Evolutionary conservation across 2,113 vertebrate genomes (phyloP).

Genomic region (Oreochromis aureus): DNA sequence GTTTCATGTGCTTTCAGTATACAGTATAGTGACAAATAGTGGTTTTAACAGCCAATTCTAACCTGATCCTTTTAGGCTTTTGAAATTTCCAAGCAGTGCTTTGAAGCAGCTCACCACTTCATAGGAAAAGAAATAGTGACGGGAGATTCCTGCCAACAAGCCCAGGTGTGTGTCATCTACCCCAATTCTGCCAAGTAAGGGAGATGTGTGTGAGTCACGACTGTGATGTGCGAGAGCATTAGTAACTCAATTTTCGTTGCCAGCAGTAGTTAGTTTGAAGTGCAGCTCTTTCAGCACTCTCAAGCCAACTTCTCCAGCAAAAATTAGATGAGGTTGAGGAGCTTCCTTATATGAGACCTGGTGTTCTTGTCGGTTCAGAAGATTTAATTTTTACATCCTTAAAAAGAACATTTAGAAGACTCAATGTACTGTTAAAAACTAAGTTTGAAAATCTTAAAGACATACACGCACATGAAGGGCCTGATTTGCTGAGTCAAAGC

Average conservation of each 20-base stretch:
- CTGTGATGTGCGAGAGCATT: not conserved
- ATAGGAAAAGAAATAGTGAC: not conserved
- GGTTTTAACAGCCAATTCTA: not conserved
- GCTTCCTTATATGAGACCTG: not conserved
- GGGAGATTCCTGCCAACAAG: not conserved
- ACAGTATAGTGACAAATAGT: not conserved
- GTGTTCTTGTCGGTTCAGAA: not conserved
- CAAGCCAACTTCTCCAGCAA: not conserved
- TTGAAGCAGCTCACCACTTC: not conserved
- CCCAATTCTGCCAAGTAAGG: not conserved
- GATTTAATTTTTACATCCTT: not conserved
- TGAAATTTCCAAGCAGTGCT: not conserved
- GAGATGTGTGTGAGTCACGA: not conserved
- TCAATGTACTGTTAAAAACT: not conserved
- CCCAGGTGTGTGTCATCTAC: constrained; percentile 6
- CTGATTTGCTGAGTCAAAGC: not conserved
- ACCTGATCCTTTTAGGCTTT: not conserved
- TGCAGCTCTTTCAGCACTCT: not conserved
- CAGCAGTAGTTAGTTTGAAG: not conserved
- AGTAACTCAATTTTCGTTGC: not conserved
- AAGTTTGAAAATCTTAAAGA: not conserved
- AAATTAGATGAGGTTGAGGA: not conserved
- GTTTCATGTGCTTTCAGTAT: not conserved
- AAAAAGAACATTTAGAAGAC: not conserved
- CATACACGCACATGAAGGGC: not conserved